phyloP scores from a whole-genome alignment of 2,113 vertebrate genomes.

The Cinclus mexicanus region DNA sequence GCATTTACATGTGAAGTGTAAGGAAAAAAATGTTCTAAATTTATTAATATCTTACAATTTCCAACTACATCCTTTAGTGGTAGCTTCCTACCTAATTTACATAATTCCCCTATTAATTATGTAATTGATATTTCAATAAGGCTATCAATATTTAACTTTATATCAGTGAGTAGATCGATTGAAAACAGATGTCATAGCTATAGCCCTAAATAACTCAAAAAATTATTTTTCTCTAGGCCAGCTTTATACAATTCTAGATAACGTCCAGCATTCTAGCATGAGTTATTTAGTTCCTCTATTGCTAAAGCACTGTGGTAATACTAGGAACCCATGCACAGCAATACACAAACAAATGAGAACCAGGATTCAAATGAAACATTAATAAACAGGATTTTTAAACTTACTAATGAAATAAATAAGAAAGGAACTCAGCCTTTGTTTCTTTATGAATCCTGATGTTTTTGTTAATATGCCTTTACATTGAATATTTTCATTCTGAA shows the following conservation, averaged over 20 bases:
- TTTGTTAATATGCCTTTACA: background rate
- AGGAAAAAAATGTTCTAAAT: background rate
- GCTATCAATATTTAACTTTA: background rate
- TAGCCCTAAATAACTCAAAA: background rate
- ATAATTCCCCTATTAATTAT: background rate
- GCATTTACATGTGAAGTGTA: background rate
- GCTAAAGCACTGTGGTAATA: background rate
- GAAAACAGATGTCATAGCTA: background rate
- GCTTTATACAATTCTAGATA: background rate
- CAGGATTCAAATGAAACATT: background rate
- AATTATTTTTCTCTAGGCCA: background rate
- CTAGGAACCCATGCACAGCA: background rate
- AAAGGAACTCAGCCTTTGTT: background rate
- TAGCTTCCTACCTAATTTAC: background rate
- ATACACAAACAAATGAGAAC: background rate
- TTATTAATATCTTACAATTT: background rate
- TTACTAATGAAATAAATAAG: background rate
- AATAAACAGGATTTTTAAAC: background rate
- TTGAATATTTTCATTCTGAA: background rate
- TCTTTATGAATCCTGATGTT: background rate
- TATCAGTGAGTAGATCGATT: background rate
- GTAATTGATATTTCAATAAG: background rate
- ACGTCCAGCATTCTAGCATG: background rate
- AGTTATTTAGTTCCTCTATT: background rate
- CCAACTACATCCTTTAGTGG: background rate